Evolutionary conservation across 2,888 invertebrate species (phyloP).

Genomic region (Heliconius ismenius): DNA sequence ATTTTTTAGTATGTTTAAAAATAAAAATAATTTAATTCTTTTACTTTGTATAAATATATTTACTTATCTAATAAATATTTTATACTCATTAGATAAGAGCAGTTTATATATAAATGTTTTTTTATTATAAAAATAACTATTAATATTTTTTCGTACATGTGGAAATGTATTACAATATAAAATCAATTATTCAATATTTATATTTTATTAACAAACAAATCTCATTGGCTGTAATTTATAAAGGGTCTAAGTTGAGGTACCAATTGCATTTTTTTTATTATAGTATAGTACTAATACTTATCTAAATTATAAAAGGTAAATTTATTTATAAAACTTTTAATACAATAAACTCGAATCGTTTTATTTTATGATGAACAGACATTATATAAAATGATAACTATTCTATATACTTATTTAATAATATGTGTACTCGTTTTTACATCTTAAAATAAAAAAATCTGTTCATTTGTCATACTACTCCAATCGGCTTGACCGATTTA

Average conservation of each 20-base stretch:
- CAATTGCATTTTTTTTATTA: not conserved
- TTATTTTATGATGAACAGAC: not conserved
- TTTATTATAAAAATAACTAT: not conserved
- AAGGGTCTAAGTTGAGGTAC: not conserved
- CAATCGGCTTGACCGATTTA: no score
- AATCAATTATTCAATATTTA: no score
- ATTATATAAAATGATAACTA: not conserved
- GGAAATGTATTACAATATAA: not conserved
- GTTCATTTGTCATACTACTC: no score
- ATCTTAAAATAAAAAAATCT: no score
- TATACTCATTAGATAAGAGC: constrained; percentile 14
- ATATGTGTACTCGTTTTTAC: no score
- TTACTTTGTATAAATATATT: not conserved
- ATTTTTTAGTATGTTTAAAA: no score
- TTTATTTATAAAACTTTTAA: not conserved
- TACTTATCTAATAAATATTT: not conserved
- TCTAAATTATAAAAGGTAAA: not conserved
- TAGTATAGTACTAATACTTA: no score
- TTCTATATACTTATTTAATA: no score
- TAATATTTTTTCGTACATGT: not conserved
- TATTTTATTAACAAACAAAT: not conserved
- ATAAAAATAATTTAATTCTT: not conserved
- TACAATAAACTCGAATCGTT: not conserved
- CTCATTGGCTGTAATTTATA: not conserved
- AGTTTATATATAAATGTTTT: not conserved